These are phyloP conservation scores for Thaumatotibia leucotreta DNA, from an alignment of 1,140 invertebrate genomes.

Conservation along the genomic window DNA sequence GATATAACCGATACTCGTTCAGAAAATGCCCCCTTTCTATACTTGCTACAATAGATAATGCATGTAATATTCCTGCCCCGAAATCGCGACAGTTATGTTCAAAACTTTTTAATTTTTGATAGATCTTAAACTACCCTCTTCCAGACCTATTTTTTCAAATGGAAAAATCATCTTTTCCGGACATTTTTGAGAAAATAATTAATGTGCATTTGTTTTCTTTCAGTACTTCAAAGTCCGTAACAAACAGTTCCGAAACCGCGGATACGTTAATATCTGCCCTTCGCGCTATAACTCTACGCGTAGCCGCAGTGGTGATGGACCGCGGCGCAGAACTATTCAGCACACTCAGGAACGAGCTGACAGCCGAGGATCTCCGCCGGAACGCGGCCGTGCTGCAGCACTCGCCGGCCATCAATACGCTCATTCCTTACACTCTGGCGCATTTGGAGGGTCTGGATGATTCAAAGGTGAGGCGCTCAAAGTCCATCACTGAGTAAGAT, in stretches of 20 bases:
- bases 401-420: constrained; percentile 48
- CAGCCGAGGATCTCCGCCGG: constrained; percentile 47
- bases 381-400: constrained; percentile 47
- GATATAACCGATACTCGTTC: too few species aligned
- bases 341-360: constrained; percentile 47
- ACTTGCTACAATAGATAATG: too few species aligned
- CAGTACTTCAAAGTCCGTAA: constrained; percentile 35
- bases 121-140: too few species aligned
- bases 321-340: constrained; percentile 46
- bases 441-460: constrained; percentile 60
- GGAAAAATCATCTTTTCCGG: too few species aligned
- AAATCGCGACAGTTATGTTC: too few species aligned
- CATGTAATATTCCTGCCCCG: too few species aligned
- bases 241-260: constrained; percentile 30
- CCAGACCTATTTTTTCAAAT: too few species aligned
- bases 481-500: too few species aligned
- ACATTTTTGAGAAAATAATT: too few species aligned
- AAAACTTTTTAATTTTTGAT: too few species aligned
- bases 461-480: constrained; percentile 65
- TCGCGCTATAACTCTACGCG: constrained; percentile 45
- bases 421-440: constrained; percentile 58
- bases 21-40: too few species aligned
- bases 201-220: neutral
- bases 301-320: constrained; percentile 41
- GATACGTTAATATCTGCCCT: constrained; percentile 36